phyloP scores from a whole-genome alignment of 1,140 invertebrate species.

The Cyrtorhinus lividipennis region DNA sequence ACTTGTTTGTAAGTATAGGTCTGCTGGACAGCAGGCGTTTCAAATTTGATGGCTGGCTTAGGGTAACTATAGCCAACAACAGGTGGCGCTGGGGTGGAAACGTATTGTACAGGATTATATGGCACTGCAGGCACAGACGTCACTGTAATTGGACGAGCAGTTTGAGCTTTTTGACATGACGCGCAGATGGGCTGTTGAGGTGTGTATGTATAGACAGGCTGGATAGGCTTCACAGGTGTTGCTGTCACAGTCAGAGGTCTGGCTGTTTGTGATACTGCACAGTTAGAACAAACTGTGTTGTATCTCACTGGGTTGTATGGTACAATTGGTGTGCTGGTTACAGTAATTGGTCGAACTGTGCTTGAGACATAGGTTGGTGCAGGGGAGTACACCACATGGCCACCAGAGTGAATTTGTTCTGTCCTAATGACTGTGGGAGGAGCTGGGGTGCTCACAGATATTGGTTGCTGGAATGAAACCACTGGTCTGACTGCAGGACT shows the following conservation, averaged over 20 bases:
- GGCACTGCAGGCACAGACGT: conserved; percentile 18
- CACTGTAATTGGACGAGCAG: background rate
- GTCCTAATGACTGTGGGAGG: background rate
- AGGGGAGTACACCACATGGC: background rate
- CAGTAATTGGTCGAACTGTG: conserved; percentile 9
- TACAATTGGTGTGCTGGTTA: conserved; percentile 18
- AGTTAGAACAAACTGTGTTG: background rate
- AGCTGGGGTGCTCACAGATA: background rate
- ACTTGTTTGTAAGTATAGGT: background rate
- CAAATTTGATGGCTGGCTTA: conserved; percentile 5
- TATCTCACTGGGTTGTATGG: conserved; percentile 22
- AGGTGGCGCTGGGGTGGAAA: background rate
- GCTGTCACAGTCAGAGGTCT: conserved; percentile 7
- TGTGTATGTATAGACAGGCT: conserved; percentile 1
- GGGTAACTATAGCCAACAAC: background rate
- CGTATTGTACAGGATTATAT: conserved; percentile 21
- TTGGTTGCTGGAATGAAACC: background rate
- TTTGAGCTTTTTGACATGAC: background rate
- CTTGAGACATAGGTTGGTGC: conserved; percentile 5
- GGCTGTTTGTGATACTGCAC: conserved; percentile 1
- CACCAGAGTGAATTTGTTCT: background rate
- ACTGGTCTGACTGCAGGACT: conserved; percentile 5
- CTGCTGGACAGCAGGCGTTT: conserved; percentile 1
- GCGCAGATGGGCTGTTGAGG: background rate
- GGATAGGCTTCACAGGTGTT: conserved; percentile 7